These are phyloP conservation scores for Sarcoramphus papa DNA, from an alignment of 2,797 vertebrate genomes.

Conservation along the genomic window DNA sequence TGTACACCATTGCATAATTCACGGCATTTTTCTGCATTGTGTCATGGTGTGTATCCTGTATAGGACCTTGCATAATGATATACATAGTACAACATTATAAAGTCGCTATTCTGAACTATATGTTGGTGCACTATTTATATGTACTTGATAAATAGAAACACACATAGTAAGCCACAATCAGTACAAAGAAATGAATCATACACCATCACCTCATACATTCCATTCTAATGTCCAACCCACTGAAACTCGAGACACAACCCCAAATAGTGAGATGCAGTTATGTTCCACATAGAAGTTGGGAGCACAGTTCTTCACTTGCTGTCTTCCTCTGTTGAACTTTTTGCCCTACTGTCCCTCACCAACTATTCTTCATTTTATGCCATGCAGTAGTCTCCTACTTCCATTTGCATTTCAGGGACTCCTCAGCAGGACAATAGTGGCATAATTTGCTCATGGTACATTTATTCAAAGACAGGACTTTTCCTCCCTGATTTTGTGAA, in stretches of 20 bases:
- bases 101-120: background rate
- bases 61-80: background rate
- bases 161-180: background rate
- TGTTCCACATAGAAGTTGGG: background rate
- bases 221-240: too few relatives aligned
- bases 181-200: background rate
- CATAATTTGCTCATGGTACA: background rate
- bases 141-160: background rate
- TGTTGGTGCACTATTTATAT: background rate
- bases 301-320: background rate
- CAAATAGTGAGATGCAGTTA: background rate
- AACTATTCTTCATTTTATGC: background rate
- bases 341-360: background rate
- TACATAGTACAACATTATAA: background rate
- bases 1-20: background rate
- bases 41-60: background rate
- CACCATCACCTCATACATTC: background rate
- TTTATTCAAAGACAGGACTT: background rate
- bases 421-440: background rate
- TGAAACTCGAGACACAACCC: background rate
- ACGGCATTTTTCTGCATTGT: background rate
- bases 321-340: background rate
- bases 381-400: background rate
- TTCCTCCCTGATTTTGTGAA: background rate
- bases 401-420: background rate